Percentiles rank a stretch among this genome's conserved stretches.
Conservation (phyloP, 1,140 invertebrate genomes). For the Nixonia krombeini region DNA sequence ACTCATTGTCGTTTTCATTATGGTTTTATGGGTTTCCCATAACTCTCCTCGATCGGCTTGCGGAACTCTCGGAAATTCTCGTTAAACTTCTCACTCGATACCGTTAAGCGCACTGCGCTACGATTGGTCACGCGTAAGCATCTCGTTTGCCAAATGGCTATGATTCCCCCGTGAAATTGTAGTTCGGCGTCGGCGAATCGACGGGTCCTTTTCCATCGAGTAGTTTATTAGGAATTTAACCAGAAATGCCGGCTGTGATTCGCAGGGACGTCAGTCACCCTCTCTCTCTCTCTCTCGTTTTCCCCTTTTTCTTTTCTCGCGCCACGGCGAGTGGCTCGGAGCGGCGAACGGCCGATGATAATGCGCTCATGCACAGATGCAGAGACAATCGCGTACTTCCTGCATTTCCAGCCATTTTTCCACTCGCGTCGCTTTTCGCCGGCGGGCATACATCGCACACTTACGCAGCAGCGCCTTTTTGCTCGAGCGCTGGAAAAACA, state of each 20-base stretch:
- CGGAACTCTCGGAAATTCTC: conserved; percentile 51
- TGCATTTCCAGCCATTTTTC: conserved; percentile 2
- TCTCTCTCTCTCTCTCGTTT: too few species aligned
- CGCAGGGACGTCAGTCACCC: too few species aligned
- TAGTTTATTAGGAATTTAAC: too few species aligned
- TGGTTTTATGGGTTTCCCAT: conserved; percentile 49
- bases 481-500: conserved; percentile 25
- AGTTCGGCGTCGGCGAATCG: too few species aligned
- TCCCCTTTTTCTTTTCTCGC: too few species aligned
- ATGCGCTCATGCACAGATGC: conserved; percentile 5
- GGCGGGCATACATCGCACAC: conserved; percentile 22
- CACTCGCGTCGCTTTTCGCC: conserved; percentile 18
- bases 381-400: conserved; percentile 20
- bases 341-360: conserved; percentile 7
- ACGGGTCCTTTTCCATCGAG: too few species aligned
- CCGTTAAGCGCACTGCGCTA: conserved; percentile 43
- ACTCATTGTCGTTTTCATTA: conserved; percentile 52
- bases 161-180: conserved; percentile 40
- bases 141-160: conserved; percentile 40
- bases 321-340: background rate
- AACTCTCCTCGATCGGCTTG: conserved; percentile 44
- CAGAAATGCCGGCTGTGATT: too few species aligned
- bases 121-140: conserved; percentile 42
- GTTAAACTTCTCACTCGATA: conserved; percentile 49
- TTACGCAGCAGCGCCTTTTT: conserved; percentile 31